Conservation (phyloP, 2,797 vertebrate genomes). For the Arvicola amphibius region DNA sequence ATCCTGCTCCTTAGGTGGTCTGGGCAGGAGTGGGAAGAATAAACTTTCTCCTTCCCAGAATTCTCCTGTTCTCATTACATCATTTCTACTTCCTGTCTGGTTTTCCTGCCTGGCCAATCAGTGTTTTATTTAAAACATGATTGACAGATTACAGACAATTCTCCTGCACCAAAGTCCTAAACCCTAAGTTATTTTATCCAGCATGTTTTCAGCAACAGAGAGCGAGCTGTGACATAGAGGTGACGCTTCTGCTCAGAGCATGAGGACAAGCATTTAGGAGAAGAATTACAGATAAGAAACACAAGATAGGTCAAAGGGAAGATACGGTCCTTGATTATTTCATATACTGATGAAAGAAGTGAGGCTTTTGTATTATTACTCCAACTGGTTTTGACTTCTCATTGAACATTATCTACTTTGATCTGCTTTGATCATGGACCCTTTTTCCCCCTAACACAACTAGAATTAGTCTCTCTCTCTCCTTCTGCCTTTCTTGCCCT, state of each 20-base stretch:
- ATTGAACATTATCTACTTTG: neutral
- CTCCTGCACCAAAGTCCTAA: too few species aligned
- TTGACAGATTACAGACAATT: too few species aligned
- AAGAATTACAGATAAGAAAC: neutral
- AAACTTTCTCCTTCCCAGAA: too few species aligned
- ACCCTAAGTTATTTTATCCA: neutral
- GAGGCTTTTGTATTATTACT: neutral
- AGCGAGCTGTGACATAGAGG: neutral
- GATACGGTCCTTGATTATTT: neutral
- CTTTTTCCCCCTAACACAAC: neutral
- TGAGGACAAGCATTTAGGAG: neutral
- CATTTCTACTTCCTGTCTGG: too few species aligned
- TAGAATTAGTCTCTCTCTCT: neutral
- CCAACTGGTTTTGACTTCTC: constrained; percentile 17
- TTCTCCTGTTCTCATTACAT: too few species aligned
- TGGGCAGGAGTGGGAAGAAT: too few species aligned
- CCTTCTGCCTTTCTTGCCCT: neutral
- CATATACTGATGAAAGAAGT: neutral
- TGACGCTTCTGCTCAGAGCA: neutral
- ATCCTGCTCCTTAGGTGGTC: too few species aligned
- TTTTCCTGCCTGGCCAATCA: too few species aligned
- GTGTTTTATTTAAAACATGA: too few species aligned
- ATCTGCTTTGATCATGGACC: neutral
- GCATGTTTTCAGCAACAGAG: neutral
- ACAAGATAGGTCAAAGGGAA: neutral